Evolutionary conservation across 2,113 vertebrate species (phyloP).

Genomic region (Sylvia atricapilla): DNA sequence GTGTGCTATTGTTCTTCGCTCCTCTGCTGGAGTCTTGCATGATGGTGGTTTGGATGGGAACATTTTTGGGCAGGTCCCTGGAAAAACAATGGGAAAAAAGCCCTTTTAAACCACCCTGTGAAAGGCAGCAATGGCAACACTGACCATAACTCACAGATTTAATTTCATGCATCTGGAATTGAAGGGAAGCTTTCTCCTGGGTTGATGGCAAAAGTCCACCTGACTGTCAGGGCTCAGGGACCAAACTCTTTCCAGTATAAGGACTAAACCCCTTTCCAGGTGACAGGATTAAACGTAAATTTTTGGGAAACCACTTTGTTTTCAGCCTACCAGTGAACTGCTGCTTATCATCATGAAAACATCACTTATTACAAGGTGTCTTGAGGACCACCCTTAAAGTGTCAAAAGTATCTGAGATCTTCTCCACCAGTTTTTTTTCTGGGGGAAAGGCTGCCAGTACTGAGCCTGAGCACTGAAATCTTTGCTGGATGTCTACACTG

Average conservation of each 20-base stretch:
- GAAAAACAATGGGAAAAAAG: constrained; percentile 57
- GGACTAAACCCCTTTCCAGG: constrained; percentile 24
- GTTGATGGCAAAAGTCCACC: constrained; percentile 41
- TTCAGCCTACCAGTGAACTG: neutral
- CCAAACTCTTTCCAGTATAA: neutral
- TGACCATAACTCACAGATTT: constrained; percentile 53
- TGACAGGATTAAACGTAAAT: neutral
- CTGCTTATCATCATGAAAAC: neutral
- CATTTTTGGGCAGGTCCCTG: constrained; percentile 60
- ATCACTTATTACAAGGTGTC: neutral
- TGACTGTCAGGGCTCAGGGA: neutral
- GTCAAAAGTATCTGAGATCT: neutral
- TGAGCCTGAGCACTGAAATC: neutral
- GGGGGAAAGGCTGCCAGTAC: neutral
- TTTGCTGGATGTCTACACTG: neutral
- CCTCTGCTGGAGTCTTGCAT: constrained; percentile 54
- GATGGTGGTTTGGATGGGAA: constrained; percentile 66
- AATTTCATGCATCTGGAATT: constrained; percentile 59
- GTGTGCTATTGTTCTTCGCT: constrained; percentile 29
- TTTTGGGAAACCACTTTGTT: neutral
- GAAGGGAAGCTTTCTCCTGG: neutral
- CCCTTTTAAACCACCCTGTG: constrained; percentile 25
- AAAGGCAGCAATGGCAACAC: constrained; percentile 44
- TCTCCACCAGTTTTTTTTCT: neutral
- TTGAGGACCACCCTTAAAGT: neutral